Evolutionary conservation across 2,888 invertebrate genomes (phyloP).

Genomic region (Selenia dentaria): DNA sequence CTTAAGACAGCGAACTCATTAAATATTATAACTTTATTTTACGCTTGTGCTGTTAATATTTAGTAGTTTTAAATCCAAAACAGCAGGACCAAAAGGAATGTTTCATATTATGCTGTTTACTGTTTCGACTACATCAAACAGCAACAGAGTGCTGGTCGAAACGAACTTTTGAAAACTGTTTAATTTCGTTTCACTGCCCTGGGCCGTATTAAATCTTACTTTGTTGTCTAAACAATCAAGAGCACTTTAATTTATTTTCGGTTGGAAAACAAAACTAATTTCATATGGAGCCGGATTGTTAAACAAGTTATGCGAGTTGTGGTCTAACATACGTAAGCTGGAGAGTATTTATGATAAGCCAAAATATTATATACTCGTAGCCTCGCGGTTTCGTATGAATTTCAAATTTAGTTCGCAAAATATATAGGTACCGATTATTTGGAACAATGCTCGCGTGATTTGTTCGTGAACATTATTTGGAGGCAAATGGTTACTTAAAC

Average conservation of each 20-base stretch:
- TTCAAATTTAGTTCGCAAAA: constrained; percentile 17
- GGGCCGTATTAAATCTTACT: constrained; percentile 40
- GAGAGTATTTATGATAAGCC: constrained; percentile 21
- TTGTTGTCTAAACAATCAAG: constrained; percentile 32
- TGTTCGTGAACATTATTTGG: no score
- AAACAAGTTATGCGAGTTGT: constrained; percentile 30
- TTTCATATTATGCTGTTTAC: background rate
- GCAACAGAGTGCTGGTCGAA: constrained; percentile 8
- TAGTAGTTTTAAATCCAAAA: no score
- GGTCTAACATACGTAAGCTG: constrained; percentile 23
- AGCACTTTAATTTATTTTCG: constrained; percentile 37
- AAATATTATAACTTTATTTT: no score
- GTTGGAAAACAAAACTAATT: constrained; percentile 31
- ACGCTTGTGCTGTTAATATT: no score
- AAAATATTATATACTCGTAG: constrained; percentile 23
- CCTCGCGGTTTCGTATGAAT: constrained; percentile 30
- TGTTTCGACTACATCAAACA: constrained; percentile 14
- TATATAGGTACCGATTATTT: constrained; percentile 4
- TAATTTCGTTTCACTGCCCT: constrained; percentile 32
- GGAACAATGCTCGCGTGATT: background rate
- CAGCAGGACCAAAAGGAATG: background rate
- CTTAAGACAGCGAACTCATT: no score
- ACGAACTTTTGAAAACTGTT: constrained; percentile 28
- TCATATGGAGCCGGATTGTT: constrained; percentile 22
- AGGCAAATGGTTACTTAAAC: no score